phyloP scores from a whole-genome alignment of 2,797 vertebrate genomes.

The Sebastes vulpes region DNA sequence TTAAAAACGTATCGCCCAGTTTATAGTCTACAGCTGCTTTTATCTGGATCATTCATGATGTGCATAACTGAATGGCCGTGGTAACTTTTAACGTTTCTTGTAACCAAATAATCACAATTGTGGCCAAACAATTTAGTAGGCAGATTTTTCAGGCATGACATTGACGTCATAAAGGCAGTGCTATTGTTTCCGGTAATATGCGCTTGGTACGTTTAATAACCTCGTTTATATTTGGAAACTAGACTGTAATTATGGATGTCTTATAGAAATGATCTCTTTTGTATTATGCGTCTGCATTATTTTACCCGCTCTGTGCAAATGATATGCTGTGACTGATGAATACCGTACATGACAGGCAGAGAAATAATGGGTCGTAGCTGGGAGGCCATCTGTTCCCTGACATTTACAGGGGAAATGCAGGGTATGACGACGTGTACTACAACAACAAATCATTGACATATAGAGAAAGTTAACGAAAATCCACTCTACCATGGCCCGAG shows the following conservation, averaged over 20 bases:
- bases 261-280: not conserved
- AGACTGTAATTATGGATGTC: not conserved
- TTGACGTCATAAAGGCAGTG: not conserved
- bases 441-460: not conserved
- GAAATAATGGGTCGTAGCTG: not conserved
- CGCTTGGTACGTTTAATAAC: not conserved
- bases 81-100: not conserved
- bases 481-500: not conserved
- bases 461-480: not conserved
- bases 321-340: not conserved
- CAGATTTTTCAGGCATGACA: not conserved
- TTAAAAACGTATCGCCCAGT: no score
- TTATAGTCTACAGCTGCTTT: no score
- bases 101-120: not conserved
- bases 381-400: conserved; percentile 5
- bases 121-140: not conserved
- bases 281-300: not conserved
- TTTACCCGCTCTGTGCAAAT: not conserved
- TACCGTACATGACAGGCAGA: not conserved
- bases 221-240: not conserved
- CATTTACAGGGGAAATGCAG: conserved; percentile 14
- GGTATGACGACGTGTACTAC: not conserved
- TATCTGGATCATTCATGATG: no score
- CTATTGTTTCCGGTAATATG: not conserved
- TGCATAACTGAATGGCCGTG: no score